Percentiles rank a stretch among this genome's conserved stretches.
Evolutionary conservation across 2,113 vertebrate species (phyloP).

Genomic region (Phrynosoma blainvillii): DNA sequence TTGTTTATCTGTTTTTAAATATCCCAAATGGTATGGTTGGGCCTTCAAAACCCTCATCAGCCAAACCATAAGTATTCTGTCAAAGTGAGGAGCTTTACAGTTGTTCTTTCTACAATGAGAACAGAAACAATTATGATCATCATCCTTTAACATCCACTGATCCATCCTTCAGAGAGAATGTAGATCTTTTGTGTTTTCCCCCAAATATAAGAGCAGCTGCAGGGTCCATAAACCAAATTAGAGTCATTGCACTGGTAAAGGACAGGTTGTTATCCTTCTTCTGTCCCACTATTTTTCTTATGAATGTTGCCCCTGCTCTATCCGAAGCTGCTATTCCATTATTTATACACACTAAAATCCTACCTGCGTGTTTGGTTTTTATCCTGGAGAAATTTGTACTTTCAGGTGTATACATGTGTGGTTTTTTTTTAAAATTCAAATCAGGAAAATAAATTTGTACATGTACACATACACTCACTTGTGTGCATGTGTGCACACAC

Average conservation of each 20-base stretch:
- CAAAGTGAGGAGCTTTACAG: background rate
- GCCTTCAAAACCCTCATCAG: no score
- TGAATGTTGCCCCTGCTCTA: background rate
- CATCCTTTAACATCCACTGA: background rate
- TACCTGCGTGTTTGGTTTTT: no score
- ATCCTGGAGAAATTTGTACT: no score
- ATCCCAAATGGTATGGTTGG: no score
- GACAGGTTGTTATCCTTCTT: no score
- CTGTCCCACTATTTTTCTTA: background rate
- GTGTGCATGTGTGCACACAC: background rate
- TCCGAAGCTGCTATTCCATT: background rate
- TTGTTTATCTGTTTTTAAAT: no score
- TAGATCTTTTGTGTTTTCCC: background rate
- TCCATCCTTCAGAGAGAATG: background rate
- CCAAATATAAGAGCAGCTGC: background rate
- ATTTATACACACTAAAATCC: background rate
- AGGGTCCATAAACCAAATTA: background rate
- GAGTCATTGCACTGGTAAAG: no score
- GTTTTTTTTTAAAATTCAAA: no score
- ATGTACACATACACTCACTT: background rate
- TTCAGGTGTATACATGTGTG: no score
- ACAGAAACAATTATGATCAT: background rate
- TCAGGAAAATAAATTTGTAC: no score
- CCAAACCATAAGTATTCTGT: background rate
- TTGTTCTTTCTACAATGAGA: background rate